Conservation (phyloP, 92 coral and sea anemone genomes). For the Meandrina meandrites region DNA sequence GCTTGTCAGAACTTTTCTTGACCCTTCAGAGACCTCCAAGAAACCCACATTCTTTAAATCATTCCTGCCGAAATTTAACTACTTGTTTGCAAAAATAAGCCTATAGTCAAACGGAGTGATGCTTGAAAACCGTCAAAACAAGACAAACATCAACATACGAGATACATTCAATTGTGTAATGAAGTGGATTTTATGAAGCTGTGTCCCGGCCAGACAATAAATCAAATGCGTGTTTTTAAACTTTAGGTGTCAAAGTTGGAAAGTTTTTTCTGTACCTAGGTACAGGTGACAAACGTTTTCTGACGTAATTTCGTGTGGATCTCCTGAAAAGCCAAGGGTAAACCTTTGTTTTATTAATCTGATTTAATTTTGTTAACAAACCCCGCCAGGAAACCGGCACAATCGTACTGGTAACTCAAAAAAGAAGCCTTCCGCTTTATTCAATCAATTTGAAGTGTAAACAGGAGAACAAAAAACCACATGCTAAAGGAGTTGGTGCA, state of each 20-base stretch:
- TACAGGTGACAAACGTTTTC: neutral
- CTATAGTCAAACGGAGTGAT: neutral
- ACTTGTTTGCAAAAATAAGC: neutral
- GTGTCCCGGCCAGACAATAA: neutral
- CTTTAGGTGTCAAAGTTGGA: neutral
- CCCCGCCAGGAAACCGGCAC: constrained; percentile 20
- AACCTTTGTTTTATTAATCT: neutral
- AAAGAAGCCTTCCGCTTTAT: neutral
- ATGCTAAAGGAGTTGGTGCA: neutral
- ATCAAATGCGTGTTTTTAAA: neutral
- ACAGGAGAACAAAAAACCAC: neutral
- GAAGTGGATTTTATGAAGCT: neutral
- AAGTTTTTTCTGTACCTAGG: neutral
- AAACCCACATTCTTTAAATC: constrained; percentile 3
- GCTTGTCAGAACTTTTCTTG: neutral
- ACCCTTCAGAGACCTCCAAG: neutral
- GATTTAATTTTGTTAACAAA: neutral
- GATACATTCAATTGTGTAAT: neutral
- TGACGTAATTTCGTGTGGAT: neutral
- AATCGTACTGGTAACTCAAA: neutral
- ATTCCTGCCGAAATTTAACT: neutral
- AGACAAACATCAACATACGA: neutral
- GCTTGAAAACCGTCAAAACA: neutral
- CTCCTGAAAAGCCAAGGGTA: neutral
- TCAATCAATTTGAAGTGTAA: neutral